Conservation (phyloP, 2,888 invertebrate genomes). For the Hydrotaea cyrtoneurina region DNA sequence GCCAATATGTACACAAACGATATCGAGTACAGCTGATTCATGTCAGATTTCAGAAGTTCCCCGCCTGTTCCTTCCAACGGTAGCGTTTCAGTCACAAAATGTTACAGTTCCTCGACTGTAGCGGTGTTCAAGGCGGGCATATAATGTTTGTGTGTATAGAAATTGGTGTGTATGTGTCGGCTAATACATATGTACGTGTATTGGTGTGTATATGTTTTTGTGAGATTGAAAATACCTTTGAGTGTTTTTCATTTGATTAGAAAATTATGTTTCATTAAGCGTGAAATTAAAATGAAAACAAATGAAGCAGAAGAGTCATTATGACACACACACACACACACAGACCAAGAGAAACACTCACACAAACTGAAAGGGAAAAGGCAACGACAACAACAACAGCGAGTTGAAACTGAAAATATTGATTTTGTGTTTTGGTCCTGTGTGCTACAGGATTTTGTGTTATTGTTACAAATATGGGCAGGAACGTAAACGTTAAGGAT, state of each 20-base stretch:
- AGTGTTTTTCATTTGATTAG: constrained; percentile 65
- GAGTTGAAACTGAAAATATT: constrained; percentile 45
- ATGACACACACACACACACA: constrained; percentile 23
- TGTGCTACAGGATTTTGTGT: not conserved
- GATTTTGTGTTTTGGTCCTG: constrained; percentile 40
- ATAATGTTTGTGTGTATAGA: constrained; percentile 3
- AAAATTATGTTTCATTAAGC: constrained; percentile 67
- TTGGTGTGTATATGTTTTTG: constrained; percentile 31
- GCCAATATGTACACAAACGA: too few relatives aligned
- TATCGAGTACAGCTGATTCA: too few relatives aligned
- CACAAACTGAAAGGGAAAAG: constrained; percentile 18
- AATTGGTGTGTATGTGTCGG: not conserved
- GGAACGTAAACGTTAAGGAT: not conserved
- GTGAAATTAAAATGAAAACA: constrained; percentile 62
- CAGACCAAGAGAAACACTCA: not conserved
- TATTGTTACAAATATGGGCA: not conserved
- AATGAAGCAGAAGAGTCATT: constrained; percentile 65
- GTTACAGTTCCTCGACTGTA: constrained; percentile 1
- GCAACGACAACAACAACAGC: constrained; percentile 6
- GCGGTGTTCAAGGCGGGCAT: constrained; percentile 23
- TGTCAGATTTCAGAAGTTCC: too few relatives aligned
- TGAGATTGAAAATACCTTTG: constrained; percentile 52
- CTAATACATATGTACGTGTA: not conserved
- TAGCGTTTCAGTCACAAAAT: too few relatives aligned
- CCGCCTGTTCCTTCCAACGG: too few relatives aligned